Evolutionary conservation across 1,140 invertebrate species (phyloP), one percentile per base, ranked within the genome.

Genomic region (Drosophila kepulauana): DNA sequence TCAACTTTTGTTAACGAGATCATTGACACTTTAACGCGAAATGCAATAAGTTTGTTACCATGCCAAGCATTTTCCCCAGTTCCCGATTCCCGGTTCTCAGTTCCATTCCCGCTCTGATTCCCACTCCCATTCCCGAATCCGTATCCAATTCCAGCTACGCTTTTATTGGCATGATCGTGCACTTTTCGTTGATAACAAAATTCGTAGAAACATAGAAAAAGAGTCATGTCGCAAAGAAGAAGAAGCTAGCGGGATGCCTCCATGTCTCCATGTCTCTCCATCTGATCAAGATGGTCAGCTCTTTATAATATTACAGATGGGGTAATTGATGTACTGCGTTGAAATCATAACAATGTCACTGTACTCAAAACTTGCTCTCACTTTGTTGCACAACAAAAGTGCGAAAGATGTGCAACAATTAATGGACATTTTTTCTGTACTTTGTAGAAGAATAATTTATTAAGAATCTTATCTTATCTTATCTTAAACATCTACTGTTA

Each of bases 21-120:
- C 85, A 89, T 89, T 89, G 85, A 89, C 85, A 89, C 86, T 89
- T 90, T 74, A 74, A 90, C 85, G 85, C 85, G 78, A 87, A 89
- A 85, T 89, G 85, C 85, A 89, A 85, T 89, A 89, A 88, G 84
- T 88, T 87, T 84, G 86, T 89, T 85, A 85, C 85, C 86, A 89
- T 88, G 82, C 69, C 82, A 75, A 82, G 61, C 82, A 67, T 63
- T 74, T 38, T 10, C 20, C 48, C 78, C 57, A 49, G 20, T 57
- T 35, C 56, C 59, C 20, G 3, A n/a, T 10, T 56, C 15, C 59
- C n/a, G 11, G 3, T 59, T 48, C 58, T 6, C n/a, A 28, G 10
- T 61, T 48, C 13, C 10, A 25, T 48, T 67, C 45, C 16, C 82
- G 62, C 64, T 69, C 49, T 72, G 54, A 30, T 25, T 56, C 45